Conservation (phyloP, 2,113 vertebrate genomes). For the Xiphophorus hellerii region DNA sequence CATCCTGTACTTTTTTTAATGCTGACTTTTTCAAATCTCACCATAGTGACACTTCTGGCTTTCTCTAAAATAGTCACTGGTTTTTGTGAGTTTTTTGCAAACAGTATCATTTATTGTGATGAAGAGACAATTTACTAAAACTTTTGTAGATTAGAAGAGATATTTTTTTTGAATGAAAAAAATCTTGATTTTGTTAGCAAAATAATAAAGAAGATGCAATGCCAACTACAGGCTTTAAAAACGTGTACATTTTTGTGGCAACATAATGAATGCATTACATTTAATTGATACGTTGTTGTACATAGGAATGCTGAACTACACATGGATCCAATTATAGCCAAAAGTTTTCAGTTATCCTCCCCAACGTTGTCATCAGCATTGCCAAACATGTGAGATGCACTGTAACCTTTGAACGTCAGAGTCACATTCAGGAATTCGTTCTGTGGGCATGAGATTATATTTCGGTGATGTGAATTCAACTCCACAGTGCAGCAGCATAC, state of each 20-base stretch:
- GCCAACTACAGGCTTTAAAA: not conserved
- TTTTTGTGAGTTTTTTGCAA: no score
- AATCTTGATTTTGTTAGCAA: no score
- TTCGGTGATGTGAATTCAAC: constrained; percentile 20
- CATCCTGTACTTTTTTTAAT: no score
- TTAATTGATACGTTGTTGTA: not conserved
- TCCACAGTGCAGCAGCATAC: constrained; percentile 20
- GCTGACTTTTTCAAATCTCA: no score
- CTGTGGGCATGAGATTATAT: constrained; percentile 3
- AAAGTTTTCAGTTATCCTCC: not conserved
- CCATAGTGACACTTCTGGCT: no score
- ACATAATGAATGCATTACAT: not conserved
- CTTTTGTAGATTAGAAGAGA: no score
- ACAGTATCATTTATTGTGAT: no score
- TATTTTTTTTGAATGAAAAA: no score
- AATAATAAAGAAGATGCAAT: not conserved
- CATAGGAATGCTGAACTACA: not conserved
- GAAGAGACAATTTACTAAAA: no score
- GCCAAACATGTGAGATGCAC: not conserved
- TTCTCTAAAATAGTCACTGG: no score
- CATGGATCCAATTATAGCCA: not conserved
- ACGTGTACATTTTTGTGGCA: not conserved
- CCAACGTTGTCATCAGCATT: not conserved
- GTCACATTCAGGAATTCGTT: constrained; percentile 18
- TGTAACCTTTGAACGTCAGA: constrained; percentile 1